These are phyloP conservation scores for Papilio protenor DNA, from an alignment of 2,888 invertebrate genomes.

Conservation along the genomic window DNA sequence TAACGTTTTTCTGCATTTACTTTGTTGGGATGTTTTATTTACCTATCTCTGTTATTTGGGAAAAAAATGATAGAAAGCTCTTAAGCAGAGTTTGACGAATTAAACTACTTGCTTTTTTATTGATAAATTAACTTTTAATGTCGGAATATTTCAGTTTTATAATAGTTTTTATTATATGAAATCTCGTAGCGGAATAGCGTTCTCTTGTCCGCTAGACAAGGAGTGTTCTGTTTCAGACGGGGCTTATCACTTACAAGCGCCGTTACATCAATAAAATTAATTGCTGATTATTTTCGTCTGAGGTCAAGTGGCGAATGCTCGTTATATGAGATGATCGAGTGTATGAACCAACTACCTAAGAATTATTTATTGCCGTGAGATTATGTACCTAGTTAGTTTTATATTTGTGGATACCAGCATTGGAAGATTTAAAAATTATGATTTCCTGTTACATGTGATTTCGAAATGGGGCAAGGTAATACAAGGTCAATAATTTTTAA, in stretches of 20 bases:
- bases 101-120: no score
- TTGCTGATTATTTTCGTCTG: conserved; percentile 66
- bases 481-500: no score
- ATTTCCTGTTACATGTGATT: background rate
- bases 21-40: no score
- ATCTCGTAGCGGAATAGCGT: background rate
- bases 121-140: background rate
- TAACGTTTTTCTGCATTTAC: no score
- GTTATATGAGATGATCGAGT: conserved; percentile 23
- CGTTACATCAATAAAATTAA: conserved; percentile 61
- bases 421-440: background rate
- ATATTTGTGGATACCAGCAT: background rate
- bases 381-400: background rate
- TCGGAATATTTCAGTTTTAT: background rate
- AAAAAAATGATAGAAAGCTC: no score
- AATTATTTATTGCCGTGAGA: conserved; percentile 25
- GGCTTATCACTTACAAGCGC: conserved; percentile 41
- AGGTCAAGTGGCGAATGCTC: conserved; percentile 56
- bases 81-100: no score
- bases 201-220: background rate
- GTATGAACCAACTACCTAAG: conserved; percentile 1
- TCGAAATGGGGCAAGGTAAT: background rate
- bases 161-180: background rate
- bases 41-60: no score
- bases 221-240: conserved; percentile 30